These are phyloP conservation scores for Oreotrochilus melanogaster DNA, from an alignment of 2,113 vertebrate genomes.

Conservation along the genomic window DNA sequence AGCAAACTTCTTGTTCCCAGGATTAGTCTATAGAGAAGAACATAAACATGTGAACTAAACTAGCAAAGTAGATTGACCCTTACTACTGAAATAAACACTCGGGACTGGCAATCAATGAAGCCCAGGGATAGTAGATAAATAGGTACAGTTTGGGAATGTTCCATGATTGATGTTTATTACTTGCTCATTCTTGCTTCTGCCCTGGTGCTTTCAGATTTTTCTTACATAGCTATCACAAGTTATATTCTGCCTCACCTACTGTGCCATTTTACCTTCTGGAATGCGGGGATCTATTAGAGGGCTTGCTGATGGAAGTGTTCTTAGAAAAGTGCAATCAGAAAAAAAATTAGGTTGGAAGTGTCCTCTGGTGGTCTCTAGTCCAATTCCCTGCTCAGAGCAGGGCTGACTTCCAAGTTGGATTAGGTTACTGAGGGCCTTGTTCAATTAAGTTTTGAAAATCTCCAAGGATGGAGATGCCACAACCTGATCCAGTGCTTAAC, in stretches of 20 bases:
- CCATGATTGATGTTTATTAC: background rate
- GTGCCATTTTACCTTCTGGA: slow-evolving; percentile 21
- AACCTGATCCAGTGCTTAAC: background rate
- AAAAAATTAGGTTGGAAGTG: slow-evolving; percentile 57
- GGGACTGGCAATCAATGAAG: background rate
- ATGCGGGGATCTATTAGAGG: background rate
- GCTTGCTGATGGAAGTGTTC: background rate
- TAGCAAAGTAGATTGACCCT: background rate
- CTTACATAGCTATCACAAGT: background rate
- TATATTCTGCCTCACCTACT: background rate
- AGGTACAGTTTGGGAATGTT: background rate
- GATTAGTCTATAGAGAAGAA: background rate
- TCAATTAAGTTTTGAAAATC: slow-evolving; percentile 70
- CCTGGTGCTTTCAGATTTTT: background rate
- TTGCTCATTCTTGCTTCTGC: background rate
- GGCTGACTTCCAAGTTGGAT: slow-evolving; percentile 51
- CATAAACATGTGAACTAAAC: background rate
- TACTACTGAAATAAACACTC: background rate
- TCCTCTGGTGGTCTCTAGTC: slow-evolving; percentile 54
- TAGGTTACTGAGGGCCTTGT: slow-evolving; percentile 60
- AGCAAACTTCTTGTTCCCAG: background rate
- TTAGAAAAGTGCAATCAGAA: background rate
- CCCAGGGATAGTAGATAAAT: background rate
- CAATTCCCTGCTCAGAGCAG: slow-evolving; percentile 45
- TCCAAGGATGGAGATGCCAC: slow-evolving; percentile 46